Conservation (phyloP, 2,797 vertebrate species). For the Cossypha heuglini region DNA sequence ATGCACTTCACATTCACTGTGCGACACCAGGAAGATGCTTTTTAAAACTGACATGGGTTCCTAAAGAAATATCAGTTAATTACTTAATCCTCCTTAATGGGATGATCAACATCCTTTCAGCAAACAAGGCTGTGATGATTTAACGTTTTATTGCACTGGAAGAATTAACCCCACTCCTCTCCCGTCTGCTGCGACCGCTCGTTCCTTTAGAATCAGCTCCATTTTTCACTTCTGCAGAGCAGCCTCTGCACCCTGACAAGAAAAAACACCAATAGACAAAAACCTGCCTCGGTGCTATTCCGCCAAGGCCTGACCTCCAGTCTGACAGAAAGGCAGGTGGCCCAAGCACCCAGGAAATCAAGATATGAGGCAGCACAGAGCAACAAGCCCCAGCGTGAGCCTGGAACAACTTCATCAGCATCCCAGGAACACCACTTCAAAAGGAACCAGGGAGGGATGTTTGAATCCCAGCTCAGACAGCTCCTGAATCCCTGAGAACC, state of each 20-base stretch:
- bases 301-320: neutral
- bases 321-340: neutral
- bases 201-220: slow-evolving; percentile 1
- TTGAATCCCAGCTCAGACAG: slow-evolving; percentile 4
- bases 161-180: slow-evolving; percentile 2
- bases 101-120: slow-evolving; percentile 66
- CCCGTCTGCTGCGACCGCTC: neutral
- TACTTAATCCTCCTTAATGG: slow-evolving; percentile 68
- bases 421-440: neutral
- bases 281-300: neutral
- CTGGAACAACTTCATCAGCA: slow-evolving; percentile 34
- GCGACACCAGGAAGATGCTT: neutral
- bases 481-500: slow-evolving; percentile 18
- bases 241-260: neutral
- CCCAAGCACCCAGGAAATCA: neutral
- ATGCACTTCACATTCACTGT: neutral
- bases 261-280: neutral
- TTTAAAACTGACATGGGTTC: slow-evolving; percentile 23
- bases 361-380: neutral
- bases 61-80: slow-evolving; percentile 65
- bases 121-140: slow-evolving; percentile 52
- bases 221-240: slow-evolving; percentile 30
- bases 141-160: neutral
- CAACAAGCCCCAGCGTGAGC: neutral
- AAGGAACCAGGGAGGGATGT: neutral